Evolutionary conservation across 2,797 vertebrate species (phyloP), one percentile per base, ranked within the genome.

Genomic region (Gallinago stenura): DNA sequence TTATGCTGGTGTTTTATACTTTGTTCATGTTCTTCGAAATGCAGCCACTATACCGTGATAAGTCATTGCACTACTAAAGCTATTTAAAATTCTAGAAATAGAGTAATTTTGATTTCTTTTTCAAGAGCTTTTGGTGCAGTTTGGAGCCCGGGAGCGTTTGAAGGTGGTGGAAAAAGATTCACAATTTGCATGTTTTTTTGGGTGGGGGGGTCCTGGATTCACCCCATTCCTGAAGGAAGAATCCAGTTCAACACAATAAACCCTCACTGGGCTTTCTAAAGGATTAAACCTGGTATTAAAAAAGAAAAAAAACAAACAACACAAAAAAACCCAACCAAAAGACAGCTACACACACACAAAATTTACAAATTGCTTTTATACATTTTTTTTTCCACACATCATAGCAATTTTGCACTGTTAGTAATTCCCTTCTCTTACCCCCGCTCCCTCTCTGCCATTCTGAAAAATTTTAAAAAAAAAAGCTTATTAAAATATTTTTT

Each of bases 401-500:
- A 41, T 92, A 78, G 96, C 95, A 91, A 97, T 97, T 98, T 98
- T 98, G 98, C 98, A 98, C 98, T 98, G 98, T 98, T 97, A 96
- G 93, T 94, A 96, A 96, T 89, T 87, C 94, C 90, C 84, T 84
- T 46, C 84, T 92, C 89, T 66, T 73, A 64, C 10, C 94, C 97
- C 92, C 15, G 15, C 89, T 95, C 94, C 97, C 90, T 88, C 35
- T 97, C 97, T 97, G 97, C 97, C 95, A 96, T 95, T 96, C 97
- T 98, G 96, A 92, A 97, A 51, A 28, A 41, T 41, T 1, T 37
- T 10, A 37, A 26, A 51, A 16, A 51, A 50, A 26, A 97, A 97
- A 97, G 96, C 97, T 97, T 97, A 98, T 98, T 98, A 98, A 98
- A 98, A 73, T 98, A 98, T 98, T 98, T 98, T 98, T 93, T 97